A percentile compares a stretch with the other conserved stretches of the same genome.
Evolutionary conservation across 2,113 vertebrate genomes (phyloP).

Genomic region (Proterorhinus semilunaris): DNA sequence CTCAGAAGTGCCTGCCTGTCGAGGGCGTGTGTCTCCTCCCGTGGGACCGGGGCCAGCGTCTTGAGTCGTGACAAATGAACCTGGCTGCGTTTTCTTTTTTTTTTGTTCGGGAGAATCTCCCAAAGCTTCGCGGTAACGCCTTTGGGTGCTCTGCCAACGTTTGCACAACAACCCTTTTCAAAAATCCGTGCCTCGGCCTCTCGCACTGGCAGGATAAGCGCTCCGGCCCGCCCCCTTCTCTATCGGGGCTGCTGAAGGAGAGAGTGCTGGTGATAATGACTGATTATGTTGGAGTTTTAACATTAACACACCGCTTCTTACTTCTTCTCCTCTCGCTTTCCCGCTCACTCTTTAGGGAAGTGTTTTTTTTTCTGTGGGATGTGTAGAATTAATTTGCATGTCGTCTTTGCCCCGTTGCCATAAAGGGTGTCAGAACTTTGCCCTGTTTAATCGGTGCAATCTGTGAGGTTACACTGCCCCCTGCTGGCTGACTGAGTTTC

Average conservation of each 20-base stretch:
- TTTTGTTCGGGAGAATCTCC: slow-evolving; percentile 56
- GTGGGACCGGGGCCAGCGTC: slow-evolving; percentile 52
- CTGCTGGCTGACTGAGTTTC: slow-evolving; percentile 47
- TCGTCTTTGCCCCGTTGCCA: too few relatives aligned
- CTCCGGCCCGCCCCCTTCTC: slow-evolving; percentile 26
- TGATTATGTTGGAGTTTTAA: slow-evolving; percentile 66
- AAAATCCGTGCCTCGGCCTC: slow-evolving; percentile 43
- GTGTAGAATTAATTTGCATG: neutral
- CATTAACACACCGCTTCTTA: slow-evolving; percentile 51
- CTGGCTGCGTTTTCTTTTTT: slow-evolving; percentile 36
- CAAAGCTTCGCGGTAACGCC: slow-evolving; percentile 55
- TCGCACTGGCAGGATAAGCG: slow-evolving; percentile 53
- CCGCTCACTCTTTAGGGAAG: neutral
- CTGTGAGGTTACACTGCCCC: slow-evolving; percentile 53
- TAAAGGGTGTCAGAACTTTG: slow-evolving; percentile 37
- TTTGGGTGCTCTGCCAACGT: slow-evolving; percentile 58
- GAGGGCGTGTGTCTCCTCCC: slow-evolving; percentile 24
- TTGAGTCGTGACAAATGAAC: slow-evolving; percentile 62
- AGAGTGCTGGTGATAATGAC: slow-evolving; percentile 73
- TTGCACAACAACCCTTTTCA: slow-evolving; percentile 59
- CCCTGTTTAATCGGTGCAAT: neutral
- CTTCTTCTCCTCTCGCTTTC: slow-evolving; percentile 25
- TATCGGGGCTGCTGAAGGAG: slow-evolving; percentile 46
- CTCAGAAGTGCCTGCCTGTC: neutral
- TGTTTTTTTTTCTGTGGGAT: neutral